Percentiles rank a stretch among this genome's conserved stretches.
Conservation (phyloP, 2,113 vertebrate genomes). For the Philantomba maxwellii region DNA sequence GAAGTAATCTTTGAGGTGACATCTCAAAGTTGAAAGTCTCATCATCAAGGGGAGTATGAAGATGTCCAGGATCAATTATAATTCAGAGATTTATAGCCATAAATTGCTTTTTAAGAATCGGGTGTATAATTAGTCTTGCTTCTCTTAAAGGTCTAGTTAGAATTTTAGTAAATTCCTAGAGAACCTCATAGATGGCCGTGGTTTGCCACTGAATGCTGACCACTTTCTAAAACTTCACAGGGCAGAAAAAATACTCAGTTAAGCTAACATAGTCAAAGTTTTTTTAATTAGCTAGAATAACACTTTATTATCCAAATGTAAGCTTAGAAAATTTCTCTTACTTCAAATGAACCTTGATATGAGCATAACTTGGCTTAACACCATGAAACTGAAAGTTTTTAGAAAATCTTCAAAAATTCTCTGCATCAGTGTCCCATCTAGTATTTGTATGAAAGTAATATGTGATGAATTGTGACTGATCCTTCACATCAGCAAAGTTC, state of each 20-base stretch:
- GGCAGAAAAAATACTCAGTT: neutral
- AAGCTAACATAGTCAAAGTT: neutral
- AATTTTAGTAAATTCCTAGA: slow-evolving; percentile 67
- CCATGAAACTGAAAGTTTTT: neutral
- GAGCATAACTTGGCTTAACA: slow-evolving; percentile 10
- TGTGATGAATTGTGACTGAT: slow-evolving; percentile 21
- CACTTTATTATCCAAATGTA: slow-evolving; percentile 33
- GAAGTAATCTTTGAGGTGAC: neutral
- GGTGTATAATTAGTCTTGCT: slow-evolving; percentile 45
- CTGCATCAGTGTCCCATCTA: neutral
- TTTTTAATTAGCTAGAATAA: slow-evolving; percentile 26
- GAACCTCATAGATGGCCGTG: slow-evolving; percentile 47
- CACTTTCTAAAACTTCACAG: neutral
- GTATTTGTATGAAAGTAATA: slow-evolving; percentile 14
- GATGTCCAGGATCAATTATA: neutral
- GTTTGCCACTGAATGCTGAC: neutral
- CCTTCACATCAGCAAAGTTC: slow-evolving; percentile 37
- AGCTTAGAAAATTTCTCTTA: slow-evolving; percentile 31
- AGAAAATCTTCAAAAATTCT: slow-evolving; percentile 10
- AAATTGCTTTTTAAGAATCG: slow-evolving; percentile 31
- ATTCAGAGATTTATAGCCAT: neutral
- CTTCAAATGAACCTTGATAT: slow-evolving; percentile 22
- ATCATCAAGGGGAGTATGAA: neutral
- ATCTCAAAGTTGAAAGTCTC: neutral
- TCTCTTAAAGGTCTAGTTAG: slow-evolving; percentile 66